These are phyloP conservation scores for Proisotoma minuta DNA, from an alignment of 2,888 invertebrate genomes.

Conservation along the genomic window DNA sequence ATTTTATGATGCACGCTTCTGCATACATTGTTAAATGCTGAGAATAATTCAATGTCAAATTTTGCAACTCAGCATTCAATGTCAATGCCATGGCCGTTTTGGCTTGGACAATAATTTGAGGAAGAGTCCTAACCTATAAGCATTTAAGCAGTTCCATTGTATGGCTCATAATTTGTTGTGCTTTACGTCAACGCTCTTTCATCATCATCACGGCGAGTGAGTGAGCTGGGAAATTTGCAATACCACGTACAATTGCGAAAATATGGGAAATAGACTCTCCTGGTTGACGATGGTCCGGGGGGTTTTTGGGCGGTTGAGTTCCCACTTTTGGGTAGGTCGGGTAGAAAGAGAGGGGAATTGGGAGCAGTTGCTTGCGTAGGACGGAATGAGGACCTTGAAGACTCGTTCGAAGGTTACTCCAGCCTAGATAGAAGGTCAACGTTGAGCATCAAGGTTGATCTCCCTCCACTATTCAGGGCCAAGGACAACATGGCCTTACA, in stretches of 20 bases:
- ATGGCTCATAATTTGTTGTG: no score
- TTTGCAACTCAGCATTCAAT: neutral
- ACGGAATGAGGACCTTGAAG: neutral
- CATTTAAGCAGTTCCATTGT: no score
- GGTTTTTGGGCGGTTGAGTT: neutral
- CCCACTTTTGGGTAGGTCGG: neutral
- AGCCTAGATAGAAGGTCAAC: neutral
- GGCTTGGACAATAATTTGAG: no score
- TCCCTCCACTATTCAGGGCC: neutral
- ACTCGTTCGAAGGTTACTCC: neutral
- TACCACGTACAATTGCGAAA: no score
- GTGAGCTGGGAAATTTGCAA: no score
- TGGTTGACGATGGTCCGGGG: neutral
- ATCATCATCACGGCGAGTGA: no score
- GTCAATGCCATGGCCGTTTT: neutral
- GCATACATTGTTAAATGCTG: no score
- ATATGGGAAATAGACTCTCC: neutral
- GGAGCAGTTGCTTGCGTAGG: conserved; percentile 9
- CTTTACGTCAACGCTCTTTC: no score
- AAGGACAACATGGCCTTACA: neutral
- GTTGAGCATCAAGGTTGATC: neutral
- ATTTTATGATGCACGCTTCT: no score
- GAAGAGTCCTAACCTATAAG: no score
- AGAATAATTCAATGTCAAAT: neutral
- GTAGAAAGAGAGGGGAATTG: neutral